phyloP scores from a whole-genome alignment of 2,888 invertebrate species.

The Molanna angustata region DNA sequence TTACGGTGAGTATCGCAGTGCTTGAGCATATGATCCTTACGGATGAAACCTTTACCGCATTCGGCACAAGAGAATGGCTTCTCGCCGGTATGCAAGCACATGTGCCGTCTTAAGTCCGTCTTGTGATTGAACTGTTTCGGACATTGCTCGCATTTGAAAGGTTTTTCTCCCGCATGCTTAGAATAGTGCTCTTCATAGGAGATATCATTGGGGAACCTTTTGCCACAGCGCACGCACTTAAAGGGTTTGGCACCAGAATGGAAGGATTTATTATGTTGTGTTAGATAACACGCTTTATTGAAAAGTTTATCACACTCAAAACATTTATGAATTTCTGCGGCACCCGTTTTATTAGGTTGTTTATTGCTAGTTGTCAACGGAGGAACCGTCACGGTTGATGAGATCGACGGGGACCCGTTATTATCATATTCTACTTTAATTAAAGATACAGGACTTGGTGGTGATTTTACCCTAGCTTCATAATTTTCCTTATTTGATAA shows the following conservation, averaged over 20 bases:
- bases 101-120: constrained; percentile 82
- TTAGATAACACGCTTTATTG: constrained; percentile 83
- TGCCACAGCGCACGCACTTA: constrained; percentile 83
- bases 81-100: constrained; percentile 82
- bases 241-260: constrained; percentile 84
- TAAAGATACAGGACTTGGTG: constrained; percentile 52
- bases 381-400: constrained; percentile 47
- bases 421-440: constrained; percentile 46
- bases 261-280: constrained; percentile 88
- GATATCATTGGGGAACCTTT: constrained; percentile 71
- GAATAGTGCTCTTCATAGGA: constrained; percentile 71
- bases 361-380: constrained; percentile 48
- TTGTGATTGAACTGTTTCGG: constrained; percentile 90
- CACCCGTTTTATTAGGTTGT: constrained; percentile 43
- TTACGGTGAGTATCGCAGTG: constrained; percentile 78
- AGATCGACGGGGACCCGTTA: constrained; percentile 44
- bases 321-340: constrained; percentile 60
- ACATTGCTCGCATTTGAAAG: constrained; percentile 80
- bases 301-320: constrained; percentile 81
- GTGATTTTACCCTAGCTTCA: constrained; percentile 50
- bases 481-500: constrained; percentile 56
- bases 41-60: constrained; percentile 84
- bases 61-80: constrained; percentile 79
- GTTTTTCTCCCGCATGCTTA: constrained; percentile 80
- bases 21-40: constrained; percentile 89